A percentile compares a stretch with the other conserved stretches of the same genome.
These are phyloP conservation scores for Punctoribates punctum DNA, from an alignment of 2,888 invertebrate species.

Conservation along the genomic window DNA sequence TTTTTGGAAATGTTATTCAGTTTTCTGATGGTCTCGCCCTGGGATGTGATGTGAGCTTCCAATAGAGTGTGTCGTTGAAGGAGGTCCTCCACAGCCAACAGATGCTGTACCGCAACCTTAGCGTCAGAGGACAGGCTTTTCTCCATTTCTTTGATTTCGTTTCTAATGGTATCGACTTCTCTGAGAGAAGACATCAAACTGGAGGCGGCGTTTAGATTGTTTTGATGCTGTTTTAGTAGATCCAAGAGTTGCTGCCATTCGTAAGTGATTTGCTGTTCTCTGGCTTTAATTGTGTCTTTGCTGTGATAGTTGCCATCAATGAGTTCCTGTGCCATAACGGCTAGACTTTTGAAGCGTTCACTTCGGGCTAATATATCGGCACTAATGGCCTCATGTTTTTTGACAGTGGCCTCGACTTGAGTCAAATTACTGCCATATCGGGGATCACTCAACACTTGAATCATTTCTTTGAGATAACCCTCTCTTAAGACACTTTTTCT, in stretches of 20 bases:
- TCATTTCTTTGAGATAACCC: constrained; percentile 96
- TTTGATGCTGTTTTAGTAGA: constrained; percentile 76
- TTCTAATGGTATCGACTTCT: constrained; percentile 83
- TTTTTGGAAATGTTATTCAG: constrained; percentile 62
- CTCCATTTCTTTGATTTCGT: constrained; percentile 78
- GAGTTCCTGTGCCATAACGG: constrained; percentile 87
- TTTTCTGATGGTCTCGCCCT: constrained; percentile 77
- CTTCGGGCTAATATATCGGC: constrained; percentile 53
- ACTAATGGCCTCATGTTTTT: constrained; percentile 96
- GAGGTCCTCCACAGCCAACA: constrained; percentile 89
- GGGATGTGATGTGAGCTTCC: constrained; percentile 82
- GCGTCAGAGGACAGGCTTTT: constrained; percentile 55
- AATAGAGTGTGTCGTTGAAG: constrained; percentile 86
- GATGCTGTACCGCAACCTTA: constrained; percentile 68
- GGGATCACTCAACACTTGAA: constrained; percentile 85
- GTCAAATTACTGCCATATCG: constrained; percentile 82
- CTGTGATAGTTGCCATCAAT: constrained; percentile 87
- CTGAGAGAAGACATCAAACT: constrained; percentile 80
- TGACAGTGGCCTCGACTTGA: constrained; percentile 93
- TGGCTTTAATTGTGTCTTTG: constrained; percentile 67
- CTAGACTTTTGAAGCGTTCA: constrained; percentile 79
- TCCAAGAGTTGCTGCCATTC: constrained; percentile 83
- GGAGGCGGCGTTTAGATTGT: constrained; percentile 71
- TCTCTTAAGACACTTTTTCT: constrained; percentile 90
- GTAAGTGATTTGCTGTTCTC: constrained; percentile 72